Percentiles rank a stretch among this genome's conserved stretches.
These are phyloP conservation scores for Cistogaster globosa DNA, from an alignment of 2,888 invertebrate species.

Conservation along the genomic window DNA sequence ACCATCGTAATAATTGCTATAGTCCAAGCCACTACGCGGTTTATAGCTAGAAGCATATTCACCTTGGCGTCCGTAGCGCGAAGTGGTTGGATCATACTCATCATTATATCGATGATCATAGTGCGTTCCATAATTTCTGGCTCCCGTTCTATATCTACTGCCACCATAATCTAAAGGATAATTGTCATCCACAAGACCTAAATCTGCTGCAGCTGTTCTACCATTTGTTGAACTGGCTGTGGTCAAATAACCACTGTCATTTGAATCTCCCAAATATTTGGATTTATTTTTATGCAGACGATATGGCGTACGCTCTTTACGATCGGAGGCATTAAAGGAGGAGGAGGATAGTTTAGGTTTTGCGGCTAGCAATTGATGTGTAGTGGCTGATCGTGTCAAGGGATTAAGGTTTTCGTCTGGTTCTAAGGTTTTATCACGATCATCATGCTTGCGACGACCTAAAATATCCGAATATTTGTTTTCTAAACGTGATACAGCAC, in stretches of 20 bases:
- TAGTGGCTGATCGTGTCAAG: conserved; percentile 88
- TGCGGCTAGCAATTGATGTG: conserved; percentile 88
- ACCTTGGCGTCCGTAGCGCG: conserved; percentile 74
- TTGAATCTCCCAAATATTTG: conserved; percentile 80
- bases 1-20: conserved; percentile 76
- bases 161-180: conserved; percentile 79
- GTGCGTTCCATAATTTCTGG: conserved; percentile 72
- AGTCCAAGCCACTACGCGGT: conserved; percentile 74
- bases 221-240: conserved; percentile 74
- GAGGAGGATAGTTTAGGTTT: conserved; percentile 84
- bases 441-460: conserved; percentile 87
- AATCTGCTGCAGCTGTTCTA: conserved; percentile 72
- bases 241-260: conserved; percentile 80
- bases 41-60: conserved; percentile 76
- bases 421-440: conserved; percentile 89
- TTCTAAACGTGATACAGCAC: conserved; percentile 88
- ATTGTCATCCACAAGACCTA: conserved; percentile 77
- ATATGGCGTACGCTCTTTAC: conserved; percentile 82
- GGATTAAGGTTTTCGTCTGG: conserved; percentile 84
- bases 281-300: conserved; percentile 78
- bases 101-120: conserved; percentile 77
- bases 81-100: conserved; percentile 76
- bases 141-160: conserved; percentile 72
- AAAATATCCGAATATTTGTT: conserved; percentile 91
- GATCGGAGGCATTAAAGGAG: conserved; percentile 84